phyloP scores from a whole-genome alignment of 1,140 invertebrate genomes.

The fruit fly (Drosophila melanogaster) region Release_6_plus_ISO1_MT NT_033777.3:24206001-24206500 shows the following conservation, averaged over 20 bases:
- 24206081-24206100: background rate
- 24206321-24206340: conserved; percentile 32
- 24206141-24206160: too few relatives aligned
- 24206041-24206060: background rate
- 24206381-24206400: conserved; percentile 60
- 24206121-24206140: too few relatives aligned
- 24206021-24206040: background rate
- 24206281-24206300: background rate
- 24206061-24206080: background rate
- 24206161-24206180: too few relatives aligned
- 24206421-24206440: conserved; percentile 78
- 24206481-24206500: conserved; percentile 18
- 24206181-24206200: too few relatives aligned
- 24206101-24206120: too few relatives aligned
- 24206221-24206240: too few relatives aligned
- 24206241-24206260: too few relatives aligned
- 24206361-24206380: conserved; percentile 54
- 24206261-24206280: background rate
- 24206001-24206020: too few relatives aligned
- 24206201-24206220: too few relatives aligned
- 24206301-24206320: background rate
- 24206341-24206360: conserved; percentile 49
- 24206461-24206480: conserved; percentile 17
- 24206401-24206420: conserved; percentile 77
- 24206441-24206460: conserved; percentile 68